These are phyloP conservation scores for Trichogramma evanescens DNA, from an alignment of 2,888 invertebrate species.

Conservation along the genomic window DNA sequence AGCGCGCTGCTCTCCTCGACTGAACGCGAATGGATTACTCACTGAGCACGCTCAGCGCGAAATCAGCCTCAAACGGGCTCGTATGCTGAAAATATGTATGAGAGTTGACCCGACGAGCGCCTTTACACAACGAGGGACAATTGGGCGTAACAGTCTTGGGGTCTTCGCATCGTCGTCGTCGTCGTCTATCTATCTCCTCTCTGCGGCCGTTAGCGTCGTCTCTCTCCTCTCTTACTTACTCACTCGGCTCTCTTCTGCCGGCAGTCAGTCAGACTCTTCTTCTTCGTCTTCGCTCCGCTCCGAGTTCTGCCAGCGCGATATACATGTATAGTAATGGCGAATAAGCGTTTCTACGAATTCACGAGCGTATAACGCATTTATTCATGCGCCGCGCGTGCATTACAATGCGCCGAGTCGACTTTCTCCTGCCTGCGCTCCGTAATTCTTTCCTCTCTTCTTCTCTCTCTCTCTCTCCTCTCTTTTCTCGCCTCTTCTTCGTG, in stretches of 20 bases:
- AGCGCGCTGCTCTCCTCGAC: no score
- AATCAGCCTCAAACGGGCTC: no score
- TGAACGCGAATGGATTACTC: no score
- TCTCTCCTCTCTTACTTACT: conserved; percentile 12
- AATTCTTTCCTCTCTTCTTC: conserved; percentile 6
- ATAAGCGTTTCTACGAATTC: conserved; percentile 35
- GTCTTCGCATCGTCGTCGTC: no score
- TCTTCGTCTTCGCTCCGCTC: conserved; percentile 13
- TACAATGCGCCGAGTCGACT: conserved; percentile 10
- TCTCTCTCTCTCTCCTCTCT: background rate
- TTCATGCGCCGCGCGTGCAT: conserved; percentile 23
- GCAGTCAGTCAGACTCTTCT: conserved; percentile 10
- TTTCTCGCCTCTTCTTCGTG: background rate
- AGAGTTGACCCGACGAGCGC: conserved; percentile 37
- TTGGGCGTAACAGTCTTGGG: conserved; percentile 45
- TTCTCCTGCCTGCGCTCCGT: conserved; percentile 6
- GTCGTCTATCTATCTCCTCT: conserved; percentile 29
- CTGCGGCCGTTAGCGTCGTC: conserved; percentile 37
- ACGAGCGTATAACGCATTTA: conserved; percentile 37
- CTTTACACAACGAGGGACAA: conserved; percentile 45
- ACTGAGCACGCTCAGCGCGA: no score
- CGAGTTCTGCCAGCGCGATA: background rate
- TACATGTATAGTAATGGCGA: conserved; percentile 7
- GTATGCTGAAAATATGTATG: no score
- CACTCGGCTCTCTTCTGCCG: background rate